Evolutionary conservation across 2,888 invertebrate genomes (phyloP).

Genomic region (Sclerodermus sp.): DNA sequence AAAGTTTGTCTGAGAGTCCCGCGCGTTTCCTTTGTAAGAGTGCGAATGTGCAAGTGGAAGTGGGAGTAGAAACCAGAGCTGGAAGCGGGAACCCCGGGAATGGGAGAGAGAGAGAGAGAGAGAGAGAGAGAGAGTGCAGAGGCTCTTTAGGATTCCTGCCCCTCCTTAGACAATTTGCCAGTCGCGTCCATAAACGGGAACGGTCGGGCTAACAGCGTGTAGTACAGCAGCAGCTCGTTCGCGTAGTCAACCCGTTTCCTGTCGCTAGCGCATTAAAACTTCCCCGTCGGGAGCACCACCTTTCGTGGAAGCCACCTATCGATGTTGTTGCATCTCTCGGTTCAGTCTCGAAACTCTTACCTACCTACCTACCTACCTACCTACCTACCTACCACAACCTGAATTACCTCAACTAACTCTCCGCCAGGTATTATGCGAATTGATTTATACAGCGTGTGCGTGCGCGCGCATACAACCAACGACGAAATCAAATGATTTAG

Average conservation of each 20-base stretch:
- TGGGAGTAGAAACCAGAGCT: no score
- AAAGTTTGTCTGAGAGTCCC: constrained; percentile 22
- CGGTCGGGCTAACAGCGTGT: background rate
- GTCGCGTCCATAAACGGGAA: constrained; percentile 35
- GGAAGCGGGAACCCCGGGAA: no score
- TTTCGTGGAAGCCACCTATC: constrained; percentile 7
- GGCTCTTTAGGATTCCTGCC: constrained; percentile 35
- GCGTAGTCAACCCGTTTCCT: constrained; percentile 36
- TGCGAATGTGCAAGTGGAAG: background rate
- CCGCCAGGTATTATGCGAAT: no score
- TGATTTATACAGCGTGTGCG: no score
- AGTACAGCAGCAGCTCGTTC: constrained; percentile 11
- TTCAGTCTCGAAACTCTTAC: no score
- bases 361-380: no score
- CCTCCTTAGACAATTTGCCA: constrained; percentile 37
- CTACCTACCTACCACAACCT: no score
- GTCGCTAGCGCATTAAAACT: constrained; percentile 43
- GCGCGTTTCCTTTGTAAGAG: constrained; percentile 28
- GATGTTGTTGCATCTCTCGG: background rate
- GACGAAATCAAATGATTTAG: no score
- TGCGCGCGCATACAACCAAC: no score
- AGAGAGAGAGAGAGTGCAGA: constrained; percentile 4
- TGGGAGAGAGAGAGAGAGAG: no score
- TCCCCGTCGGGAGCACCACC: constrained; percentile 18
- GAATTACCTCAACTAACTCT: no score